These are phyloP conservation scores for Sthenelais limicola DNA, from an alignment of 2,888 invertebrate species.

Conservation along the genomic window DNA sequence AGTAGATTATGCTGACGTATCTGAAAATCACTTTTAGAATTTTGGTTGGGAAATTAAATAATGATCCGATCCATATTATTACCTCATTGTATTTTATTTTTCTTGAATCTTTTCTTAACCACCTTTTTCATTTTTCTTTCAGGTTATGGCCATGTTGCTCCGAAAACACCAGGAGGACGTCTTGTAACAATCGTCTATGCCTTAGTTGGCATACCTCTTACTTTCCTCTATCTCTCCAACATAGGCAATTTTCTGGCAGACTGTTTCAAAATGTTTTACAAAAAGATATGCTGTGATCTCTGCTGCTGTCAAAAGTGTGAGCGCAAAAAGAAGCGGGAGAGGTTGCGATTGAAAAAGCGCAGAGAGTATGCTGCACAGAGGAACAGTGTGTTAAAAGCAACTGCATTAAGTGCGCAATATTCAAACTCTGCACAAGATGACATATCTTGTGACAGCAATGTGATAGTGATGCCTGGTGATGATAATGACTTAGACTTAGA, in stretches of 20 bases:
- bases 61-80: too few relatives aligned
- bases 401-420: constrained; percentile 12
- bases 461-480: not conserved
- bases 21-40: too few relatives aligned
- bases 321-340: constrained; percentile 49
- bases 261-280: constrained; percentile 57
- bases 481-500: not conserved
- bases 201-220: constrained; percentile 57
- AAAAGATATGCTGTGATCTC: constrained; percentile 55
- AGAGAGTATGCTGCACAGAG: constrained; percentile 33
- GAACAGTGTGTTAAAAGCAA: constrained; percentile 32
- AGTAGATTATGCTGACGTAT: too few relatives aligned
- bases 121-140: constrained; percentile 44
- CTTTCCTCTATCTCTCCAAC: constrained; percentile 58
- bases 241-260: constrained; percentile 60
- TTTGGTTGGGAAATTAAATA: too few relatives aligned
- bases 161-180: constrained; percentile 55
- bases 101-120: too few relatives aligned
- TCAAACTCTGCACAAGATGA: not conserved
- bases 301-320: constrained; percentile 55
- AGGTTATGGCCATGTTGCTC: constrained; percentile 60
- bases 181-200: constrained; percentile 59
- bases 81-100: too few relatives aligned
- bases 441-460: not conserved
- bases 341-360: constrained; percentile 41